phyloP scores from a whole-genome alignment of 2,888 invertebrate genomes.

The Macaria notata region DNA sequence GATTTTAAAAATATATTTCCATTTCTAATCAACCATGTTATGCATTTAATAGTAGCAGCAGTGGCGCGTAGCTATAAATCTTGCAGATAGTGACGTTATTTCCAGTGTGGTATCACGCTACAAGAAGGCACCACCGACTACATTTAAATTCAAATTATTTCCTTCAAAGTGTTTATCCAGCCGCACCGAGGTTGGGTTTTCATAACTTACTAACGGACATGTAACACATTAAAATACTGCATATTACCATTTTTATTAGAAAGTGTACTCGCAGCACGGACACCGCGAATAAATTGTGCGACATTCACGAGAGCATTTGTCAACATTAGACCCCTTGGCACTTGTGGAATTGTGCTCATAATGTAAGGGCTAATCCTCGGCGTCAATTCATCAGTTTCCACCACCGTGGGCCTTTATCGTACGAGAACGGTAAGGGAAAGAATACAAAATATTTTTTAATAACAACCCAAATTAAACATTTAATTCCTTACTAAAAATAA shows the following conservation, averaged over 20 bases:
- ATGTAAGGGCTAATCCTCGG: constrained; percentile 62
- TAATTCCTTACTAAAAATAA: no score
- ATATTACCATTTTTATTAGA: constrained; percentile 75
- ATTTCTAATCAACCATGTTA: no score
- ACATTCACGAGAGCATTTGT: constrained; percentile 65
- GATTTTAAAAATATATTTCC: no score
- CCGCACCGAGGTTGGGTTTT: constrained; percentile 24
- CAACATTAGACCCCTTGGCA: constrained; percentile 65
- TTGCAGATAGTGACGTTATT: constrained; percentile 1
- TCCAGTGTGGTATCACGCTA: constrained; percentile 17
- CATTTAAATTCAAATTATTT: constrained; percentile 34
- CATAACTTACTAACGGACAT: constrained; percentile 38
- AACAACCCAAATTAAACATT: no score
- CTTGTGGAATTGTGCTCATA: constrained; percentile 77
- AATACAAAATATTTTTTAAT: no score
- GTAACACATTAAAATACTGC: constrained; percentile 60
- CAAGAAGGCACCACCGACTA: constrained; percentile 25
- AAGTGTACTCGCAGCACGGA: constrained; percentile 58
- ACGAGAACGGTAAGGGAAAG: no score
- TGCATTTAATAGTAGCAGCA: neutral
- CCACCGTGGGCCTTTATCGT: no score
- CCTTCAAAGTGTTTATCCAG: constrained; percentile 45
- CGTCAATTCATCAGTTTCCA: no score
- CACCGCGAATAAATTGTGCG: constrained; percentile 52
- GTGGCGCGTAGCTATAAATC: constrained; percentile 8